phyloP scores from a whole-genome alignment of 2,113 vertebrate genomes.

The Chaenocephalus aceratus region DNA sequence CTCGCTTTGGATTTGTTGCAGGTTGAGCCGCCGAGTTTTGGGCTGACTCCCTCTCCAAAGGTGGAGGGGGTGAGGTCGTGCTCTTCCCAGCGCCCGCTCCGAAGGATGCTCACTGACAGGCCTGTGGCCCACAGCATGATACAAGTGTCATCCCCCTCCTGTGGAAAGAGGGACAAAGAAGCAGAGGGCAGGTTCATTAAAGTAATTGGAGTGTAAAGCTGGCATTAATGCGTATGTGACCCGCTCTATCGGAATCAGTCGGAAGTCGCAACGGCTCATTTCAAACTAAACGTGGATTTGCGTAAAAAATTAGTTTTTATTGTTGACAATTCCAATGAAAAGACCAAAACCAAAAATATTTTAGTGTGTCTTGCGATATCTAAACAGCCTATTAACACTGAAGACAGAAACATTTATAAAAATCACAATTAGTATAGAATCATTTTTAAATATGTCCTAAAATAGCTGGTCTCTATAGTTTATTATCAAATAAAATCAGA shows the following conservation, averaged over 20 bases:
- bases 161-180: neutral
- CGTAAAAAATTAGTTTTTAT: too few species aligned
- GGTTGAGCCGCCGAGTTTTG: constrained; percentile 78
- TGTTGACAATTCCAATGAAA: too few species aligned
- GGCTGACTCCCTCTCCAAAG: constrained; percentile 78
- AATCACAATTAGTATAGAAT: too few species aligned
- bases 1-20: constrained; percentile 75
- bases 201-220: too few species aligned
- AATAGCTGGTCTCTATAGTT: neutral
- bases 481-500: neutral
- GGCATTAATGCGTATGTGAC: too few species aligned
- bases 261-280: too few species aligned
- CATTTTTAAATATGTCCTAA: too few species aligned
- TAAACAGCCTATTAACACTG: neutral
- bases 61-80: constrained; percentile 84
- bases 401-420: neutral
- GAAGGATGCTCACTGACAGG: constrained; percentile 80
- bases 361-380: neutral
- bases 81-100: constrained; percentile 72
- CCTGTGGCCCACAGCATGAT: constrained; percentile 90
- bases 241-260: too few species aligned
- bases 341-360: neutral
- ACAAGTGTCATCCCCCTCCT: constrained; percentile 71
- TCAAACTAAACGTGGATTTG: too few species aligned
- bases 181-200: neutral